Evolutionary conservation across 1,140 invertebrate genomes (phyloP), one percentile per base, ranked within the genome.

Genomic region (Lasioglossum baleicum): DNA sequence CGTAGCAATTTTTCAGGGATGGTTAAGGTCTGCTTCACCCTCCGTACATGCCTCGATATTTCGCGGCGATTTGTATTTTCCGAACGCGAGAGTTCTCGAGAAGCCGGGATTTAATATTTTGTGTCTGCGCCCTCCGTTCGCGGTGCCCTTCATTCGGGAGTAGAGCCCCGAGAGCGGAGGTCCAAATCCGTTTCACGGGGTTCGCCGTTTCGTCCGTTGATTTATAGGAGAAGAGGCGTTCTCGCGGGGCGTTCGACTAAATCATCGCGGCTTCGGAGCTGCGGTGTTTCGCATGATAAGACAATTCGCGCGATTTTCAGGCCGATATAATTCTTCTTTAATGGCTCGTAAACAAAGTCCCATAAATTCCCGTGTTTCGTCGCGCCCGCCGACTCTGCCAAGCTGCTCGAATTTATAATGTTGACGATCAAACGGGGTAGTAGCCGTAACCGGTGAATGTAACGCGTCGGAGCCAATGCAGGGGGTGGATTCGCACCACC

Each of bases 301-400:
- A 77, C 75, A 70, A 70, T 77, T 70, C 56, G 75, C 75, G 66
- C 75, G 75, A 69, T 77, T 69, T 60, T 64, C 67, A 17, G 11
- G 26, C 22, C 66, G 56, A 69, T 70, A 77, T 77, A 68, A 77
- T 69, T 77, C 67, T 77, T 77, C 65, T 77, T 77, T 79, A 79
- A 66, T 66, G 63, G 63, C 77, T 73, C 70, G 77, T 80, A 74
- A 80, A 80, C 53, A 74, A 80, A 74, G 26, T 67, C 31, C 51
- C 77, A 67, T 66, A 66, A 79, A 73, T 73, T 7, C 48, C n/a
- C n/a, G 35, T 20, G 40, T 79, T 79, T 79, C 69, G 70, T 73
- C 70, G 77, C 56, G 35, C 20, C 8, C 48, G 76, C 35, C 44
- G 58, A 13, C 20, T 44, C 58, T 69, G 48, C 73, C 74, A 20